A percentile compares a stretch with the other conserved stretches of the same genome.
Conservation (phyloP, 2,888 invertebrate genomes). For the Geophilus truncorum region DNA sequence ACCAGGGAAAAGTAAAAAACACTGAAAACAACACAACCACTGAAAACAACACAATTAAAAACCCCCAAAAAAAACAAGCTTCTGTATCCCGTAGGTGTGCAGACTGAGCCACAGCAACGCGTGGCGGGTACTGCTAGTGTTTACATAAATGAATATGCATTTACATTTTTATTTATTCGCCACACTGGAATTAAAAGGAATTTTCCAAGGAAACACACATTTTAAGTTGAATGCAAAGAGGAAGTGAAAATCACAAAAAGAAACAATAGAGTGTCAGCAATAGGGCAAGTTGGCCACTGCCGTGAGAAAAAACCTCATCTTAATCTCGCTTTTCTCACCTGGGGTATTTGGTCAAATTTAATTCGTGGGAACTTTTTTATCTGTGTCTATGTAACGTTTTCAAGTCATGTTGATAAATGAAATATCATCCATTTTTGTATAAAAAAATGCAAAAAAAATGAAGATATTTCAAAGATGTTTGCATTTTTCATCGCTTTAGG, state of each 20-base stretch:
- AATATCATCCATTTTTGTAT: not conserved
- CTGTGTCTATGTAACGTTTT: not conserved
- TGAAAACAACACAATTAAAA: no score
- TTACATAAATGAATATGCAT: not conserved
- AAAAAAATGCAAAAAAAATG: not conserved
- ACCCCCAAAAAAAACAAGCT: no score
- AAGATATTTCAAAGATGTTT: not conserved
- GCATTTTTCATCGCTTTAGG: constrained; percentile 22
- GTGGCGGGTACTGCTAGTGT: no score
- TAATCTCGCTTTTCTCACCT: not conserved
- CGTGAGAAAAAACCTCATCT: not conserved
- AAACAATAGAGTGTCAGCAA: not conserved
- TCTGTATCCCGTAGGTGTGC: no score
- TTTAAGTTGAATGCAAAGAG: not conserved
- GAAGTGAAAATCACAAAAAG: not conserved
- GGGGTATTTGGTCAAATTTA: constrained; percentile 14
- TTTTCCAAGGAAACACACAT: not conserved
- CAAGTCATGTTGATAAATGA: not conserved
- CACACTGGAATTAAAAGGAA: not conserved
- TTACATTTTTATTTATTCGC: not conserved
- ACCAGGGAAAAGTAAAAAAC: no score
- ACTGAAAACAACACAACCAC: no score
- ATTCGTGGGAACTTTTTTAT: not conserved
- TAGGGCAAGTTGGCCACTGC: constrained; percentile 2
- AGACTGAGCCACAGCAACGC: no score